Evolutionary conservation across 2,797 vertebrate species (phyloP).

Genomic region (Crenichthys baileyi): DNA sequence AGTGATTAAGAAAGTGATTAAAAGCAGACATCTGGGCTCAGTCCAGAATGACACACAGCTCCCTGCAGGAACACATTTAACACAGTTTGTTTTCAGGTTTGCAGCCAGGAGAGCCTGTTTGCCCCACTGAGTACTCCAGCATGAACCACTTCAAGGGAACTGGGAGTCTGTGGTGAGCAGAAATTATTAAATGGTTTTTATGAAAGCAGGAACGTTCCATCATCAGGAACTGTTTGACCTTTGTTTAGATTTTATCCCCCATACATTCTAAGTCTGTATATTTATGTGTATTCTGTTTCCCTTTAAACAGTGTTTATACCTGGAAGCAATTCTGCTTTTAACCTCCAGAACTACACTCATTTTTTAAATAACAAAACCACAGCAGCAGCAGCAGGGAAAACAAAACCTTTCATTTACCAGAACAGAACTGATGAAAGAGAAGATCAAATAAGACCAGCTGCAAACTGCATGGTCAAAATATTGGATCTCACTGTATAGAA

Average conservation of each 20-base stretch:
- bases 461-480: no score
- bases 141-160: constrained; percentile 45
- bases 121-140: constrained; percentile 48
- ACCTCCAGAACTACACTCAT: not conserved
- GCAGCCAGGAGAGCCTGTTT: constrained; percentile 51
- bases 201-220: constrained; percentile 30
- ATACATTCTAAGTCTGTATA: not conserved
- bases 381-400: no score
- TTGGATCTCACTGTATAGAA: not conserved
- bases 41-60: constrained; percentile 18
- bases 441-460: no score
- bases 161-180: not conserved
- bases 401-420: no score
- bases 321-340: constrained; percentile 10
- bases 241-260: not conserved
- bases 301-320: not conserved
- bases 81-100: constrained; percentile 57
- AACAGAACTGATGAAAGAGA: no score
- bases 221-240: not conserved
- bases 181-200: constrained; percentile 28
- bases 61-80: constrained; percentile 36
- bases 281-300: not conserved
- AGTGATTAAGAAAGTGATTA: not conserved
- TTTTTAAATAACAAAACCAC: not conserved
- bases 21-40: not conserved